Evolutionary conservation across 2,797 vertebrate species (phyloP).

Genomic region (Pseudochromis fuscus): DNA sequence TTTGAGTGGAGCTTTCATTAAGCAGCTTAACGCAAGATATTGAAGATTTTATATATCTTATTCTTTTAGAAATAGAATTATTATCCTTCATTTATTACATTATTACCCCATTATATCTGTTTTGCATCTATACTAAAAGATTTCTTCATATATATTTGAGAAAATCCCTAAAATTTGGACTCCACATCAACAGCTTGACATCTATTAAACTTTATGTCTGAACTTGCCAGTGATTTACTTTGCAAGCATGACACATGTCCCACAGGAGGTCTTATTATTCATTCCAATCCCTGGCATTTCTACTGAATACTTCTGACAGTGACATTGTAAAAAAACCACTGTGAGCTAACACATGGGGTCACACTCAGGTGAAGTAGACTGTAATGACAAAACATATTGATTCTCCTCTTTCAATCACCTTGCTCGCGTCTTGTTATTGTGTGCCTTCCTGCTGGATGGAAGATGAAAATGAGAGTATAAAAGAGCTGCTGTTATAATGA

Average conservation of each 20-base stretch:
- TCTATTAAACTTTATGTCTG: too few relatives aligned
- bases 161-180: too few relatives aligned
- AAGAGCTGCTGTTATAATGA: constrained; percentile 16
- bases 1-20: not conserved
- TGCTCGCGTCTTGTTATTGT: constrained; percentile 7
- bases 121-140: too few relatives aligned
- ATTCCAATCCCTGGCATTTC: constrained; percentile 7
- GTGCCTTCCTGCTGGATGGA: constrained; percentile 5
- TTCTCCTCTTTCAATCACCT: constrained; percentile 31
- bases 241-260: too few relatives aligned
- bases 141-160: too few relatives aligned
- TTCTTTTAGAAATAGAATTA: not conserved
- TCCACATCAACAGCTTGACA: too few relatives aligned
- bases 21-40: not conserved
- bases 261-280: not conserved
- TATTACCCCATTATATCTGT: too few relatives aligned
- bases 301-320: not conserved
- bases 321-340: constrained; percentile 2
- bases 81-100: not conserved
- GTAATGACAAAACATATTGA: constrained; percentile 48
- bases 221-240: not conserved
- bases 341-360: constrained; percentile 38
- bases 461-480: constrained; percentile 37
- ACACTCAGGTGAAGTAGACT: constrained; percentile 39
- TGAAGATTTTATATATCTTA: not conserved